These are phyloP conservation scores for Corapipo altera DNA, from an alignment of 2,113 vertebrate species.

Conservation along the genomic window DNA sequence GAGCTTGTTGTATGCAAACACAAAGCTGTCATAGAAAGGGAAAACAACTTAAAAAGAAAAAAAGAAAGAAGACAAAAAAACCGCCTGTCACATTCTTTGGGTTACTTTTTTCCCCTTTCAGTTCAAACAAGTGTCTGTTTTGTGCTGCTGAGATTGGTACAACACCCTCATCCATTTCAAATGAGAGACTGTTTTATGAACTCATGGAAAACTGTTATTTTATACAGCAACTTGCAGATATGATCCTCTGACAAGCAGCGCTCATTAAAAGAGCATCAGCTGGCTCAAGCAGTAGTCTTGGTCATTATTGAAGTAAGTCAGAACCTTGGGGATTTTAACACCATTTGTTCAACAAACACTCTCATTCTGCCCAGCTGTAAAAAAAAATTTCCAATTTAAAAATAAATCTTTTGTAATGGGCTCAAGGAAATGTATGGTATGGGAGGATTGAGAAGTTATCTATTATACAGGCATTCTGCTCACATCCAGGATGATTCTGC, in stretches of 20 bases:
- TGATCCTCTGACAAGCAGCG: constrained; percentile 62
- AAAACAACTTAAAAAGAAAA: not conserved
- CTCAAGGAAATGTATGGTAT: constrained; percentile 51
- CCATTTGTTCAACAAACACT: constrained; percentile 66
- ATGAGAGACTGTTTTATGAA: constrained; percentile 61
- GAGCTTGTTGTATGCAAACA: constrained; percentile 9
- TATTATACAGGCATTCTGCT: constrained; percentile 32
- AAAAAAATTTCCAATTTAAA: constrained; percentile 39
- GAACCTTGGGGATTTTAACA: constrained; percentile 51
- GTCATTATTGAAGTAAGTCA: constrained; percentile 32
- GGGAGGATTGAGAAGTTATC: constrained; percentile 20
- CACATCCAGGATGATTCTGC: constrained; percentile 41
- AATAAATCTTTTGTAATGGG: constrained; percentile 65
- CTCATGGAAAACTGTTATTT: constrained; percentile 52
- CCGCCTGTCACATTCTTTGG: not conserved
- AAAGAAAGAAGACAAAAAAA: not conserved
- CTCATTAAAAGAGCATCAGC: constrained; percentile 68
- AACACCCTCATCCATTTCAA: constrained; percentile 55
- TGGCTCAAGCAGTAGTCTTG: constrained; percentile 25
- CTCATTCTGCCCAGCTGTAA: constrained; percentile 40
- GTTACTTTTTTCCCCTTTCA: not conserved
- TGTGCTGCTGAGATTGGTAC: constrained; percentile 18
- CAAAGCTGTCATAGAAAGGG: not conserved
- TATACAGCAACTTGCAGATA: constrained; percentile 52
- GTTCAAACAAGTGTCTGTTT: constrained; percentile 55